phyloP scores from a whole-genome alignment of 2,888 invertebrate genomes.

The Liposcelis brunnea region DNA sequence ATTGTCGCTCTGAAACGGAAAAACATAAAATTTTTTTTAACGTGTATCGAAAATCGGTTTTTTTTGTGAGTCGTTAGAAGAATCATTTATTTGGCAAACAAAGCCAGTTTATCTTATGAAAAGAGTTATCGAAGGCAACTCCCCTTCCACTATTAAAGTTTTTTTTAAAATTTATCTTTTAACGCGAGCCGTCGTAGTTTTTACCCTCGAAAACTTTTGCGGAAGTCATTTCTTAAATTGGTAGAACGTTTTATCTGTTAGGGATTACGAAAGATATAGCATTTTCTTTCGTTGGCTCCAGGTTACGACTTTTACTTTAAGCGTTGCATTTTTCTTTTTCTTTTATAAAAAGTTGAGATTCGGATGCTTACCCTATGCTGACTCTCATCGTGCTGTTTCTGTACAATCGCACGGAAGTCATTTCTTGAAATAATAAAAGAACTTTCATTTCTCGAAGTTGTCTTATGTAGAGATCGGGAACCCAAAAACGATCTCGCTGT shows the following conservation, averaged over 20 bases:
- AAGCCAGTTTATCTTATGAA: constrained; percentile 8
- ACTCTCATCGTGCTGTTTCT: constrained; percentile 43
- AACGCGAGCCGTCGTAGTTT: too few species aligned
- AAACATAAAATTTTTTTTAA: neutral
- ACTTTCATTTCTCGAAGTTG: constrained; percentile 44
- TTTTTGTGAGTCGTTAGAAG: neutral
- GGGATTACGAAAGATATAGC: neutral
- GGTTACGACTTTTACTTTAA: too few species aligned
- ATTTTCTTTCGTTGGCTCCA: too few species aligned
- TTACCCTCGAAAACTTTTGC: neutral
- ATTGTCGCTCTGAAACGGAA: constrained; percentile 36
- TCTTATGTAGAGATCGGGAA: constrained; percentile 44
- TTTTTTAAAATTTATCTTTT: too few species aligned
- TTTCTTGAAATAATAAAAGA: constrained; percentile 41
- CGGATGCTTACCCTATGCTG: constrained; percentile 39
- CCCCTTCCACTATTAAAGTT: too few species aligned
- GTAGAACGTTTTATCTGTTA: neutral
- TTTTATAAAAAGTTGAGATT: too few species aligned
- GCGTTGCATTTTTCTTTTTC: too few species aligned
- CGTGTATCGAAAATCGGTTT: constrained; percentile 13
- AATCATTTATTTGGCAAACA: constrained; percentile 9
- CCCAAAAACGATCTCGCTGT: constrained; percentile 29
- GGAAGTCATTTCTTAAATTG: constrained; percentile 1
- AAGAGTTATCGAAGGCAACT: too few species aligned
- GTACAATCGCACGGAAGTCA: constrained; percentile 41